Percentiles rank a stretch among this genome's conserved stretches.
Evolutionary conservation across 35 echinoderm and acorn worm genomes (phyloP).

Genomic region (Heliocidaris tuberculata): DNA sequence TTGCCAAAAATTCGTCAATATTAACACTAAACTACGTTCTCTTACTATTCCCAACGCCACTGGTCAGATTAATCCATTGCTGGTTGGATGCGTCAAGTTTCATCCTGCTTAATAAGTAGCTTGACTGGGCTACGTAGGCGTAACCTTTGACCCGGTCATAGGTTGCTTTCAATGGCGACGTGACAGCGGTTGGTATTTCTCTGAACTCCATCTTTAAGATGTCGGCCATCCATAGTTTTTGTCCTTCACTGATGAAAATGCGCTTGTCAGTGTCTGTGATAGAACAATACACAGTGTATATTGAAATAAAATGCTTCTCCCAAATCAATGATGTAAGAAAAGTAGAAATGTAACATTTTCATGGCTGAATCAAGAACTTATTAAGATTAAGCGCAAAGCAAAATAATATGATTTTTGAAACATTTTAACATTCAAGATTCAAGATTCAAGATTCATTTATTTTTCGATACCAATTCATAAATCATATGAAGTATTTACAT

Average conservation of each 20-base stretch:
- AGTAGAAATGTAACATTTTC: too few species aligned
- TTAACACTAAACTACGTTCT: too few species aligned
- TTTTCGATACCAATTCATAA: too few species aligned
- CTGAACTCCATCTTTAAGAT: background rate
- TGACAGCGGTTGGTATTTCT: background rate
- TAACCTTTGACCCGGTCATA: background rate
- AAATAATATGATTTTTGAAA: too few species aligned
- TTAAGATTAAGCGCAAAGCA: too few species aligned
- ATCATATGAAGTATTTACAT: too few species aligned
- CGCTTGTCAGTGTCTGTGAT: background rate
- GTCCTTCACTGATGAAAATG: background rate
- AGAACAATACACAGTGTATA: background rate
- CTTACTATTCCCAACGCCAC: background rate
- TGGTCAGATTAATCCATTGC: background rate
- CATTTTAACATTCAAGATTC: too few species aligned
- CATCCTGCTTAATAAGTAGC: background rate
- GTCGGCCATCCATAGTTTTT: constrained; percentile 35
- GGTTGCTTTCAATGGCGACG: background rate
- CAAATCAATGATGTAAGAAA: too few species aligned
- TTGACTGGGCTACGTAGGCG: background rate
- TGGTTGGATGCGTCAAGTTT: background rate
- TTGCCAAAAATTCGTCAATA: too few species aligned
- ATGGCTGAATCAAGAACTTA: too few species aligned
- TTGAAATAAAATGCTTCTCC: too few species aligned
- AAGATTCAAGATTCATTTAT: too few species aligned